Evolutionary conservation across 2,797 vertebrate genomes (phyloP), one percentile per base, ranked within the genome.

Genomic region (Arctocebus calabarensis): DNA sequence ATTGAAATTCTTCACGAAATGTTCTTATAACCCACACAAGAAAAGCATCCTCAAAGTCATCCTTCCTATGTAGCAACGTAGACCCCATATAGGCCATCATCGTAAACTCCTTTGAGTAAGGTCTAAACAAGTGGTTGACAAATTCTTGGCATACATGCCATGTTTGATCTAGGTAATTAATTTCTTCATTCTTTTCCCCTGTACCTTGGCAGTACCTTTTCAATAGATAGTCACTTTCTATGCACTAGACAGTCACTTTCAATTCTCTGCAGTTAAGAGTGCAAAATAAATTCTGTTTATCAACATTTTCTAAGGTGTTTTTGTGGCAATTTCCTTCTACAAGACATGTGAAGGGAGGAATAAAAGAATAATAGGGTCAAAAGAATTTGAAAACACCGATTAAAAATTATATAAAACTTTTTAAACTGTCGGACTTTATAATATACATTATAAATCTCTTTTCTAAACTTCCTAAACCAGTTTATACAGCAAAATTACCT

Each of bases 241-340:
- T 17, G 16, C 11, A 34, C 25, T 22, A 40, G 43, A 8, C 20
- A 70, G 62, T 79, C 43, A 20, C 87, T 89, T 81, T 37, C 37
- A 88, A 17, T 79, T 64, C 79, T 74, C 61, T 66, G 20, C 25
- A 84, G 71, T 40, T 66, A 34, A 34, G 19, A 68, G 12, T 8
- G 4, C 52, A 74, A 88, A 86, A 75, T 61, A 25, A 88, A 88
- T 78, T 90, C 48, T 68, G 25, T 62, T 95, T 48, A 70, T 27
- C 70, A 62, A 52, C 22, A 62, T 62, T 84, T 94, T 87, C 82
- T 91, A 92, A 95, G 32, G 32, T 91, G 14, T 86, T 52, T 92
- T 43, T 95, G n/a, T 66, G 74, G 66, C 37, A 81, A 55, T 23
- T 84, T 87, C 25, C 77, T 87, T 73, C 84, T 45, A 25, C n/a